Conservation (phyloP, 2,113 vertebrate genomes). For the Camelus dromedarius region DNA sequence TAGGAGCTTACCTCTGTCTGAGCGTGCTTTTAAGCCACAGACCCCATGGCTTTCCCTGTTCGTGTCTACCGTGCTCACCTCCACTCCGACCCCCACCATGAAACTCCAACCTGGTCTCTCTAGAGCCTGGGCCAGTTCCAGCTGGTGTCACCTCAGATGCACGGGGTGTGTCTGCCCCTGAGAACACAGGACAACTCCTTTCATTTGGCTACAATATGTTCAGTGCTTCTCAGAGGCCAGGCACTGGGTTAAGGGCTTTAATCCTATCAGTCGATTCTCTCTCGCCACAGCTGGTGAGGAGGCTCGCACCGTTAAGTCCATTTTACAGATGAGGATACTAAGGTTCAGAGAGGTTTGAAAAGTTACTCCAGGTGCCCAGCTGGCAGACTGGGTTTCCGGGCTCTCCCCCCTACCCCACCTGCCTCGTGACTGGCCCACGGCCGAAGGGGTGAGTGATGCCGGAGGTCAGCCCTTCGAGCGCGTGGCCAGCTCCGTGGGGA, state of each 20-base stretch:
- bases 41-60: background rate
- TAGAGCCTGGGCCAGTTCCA: background rate
- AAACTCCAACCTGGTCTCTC: background rate
- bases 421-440: background rate
- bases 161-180: background rate
- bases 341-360: background rate
- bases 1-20: background rate
- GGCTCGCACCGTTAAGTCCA: background rate
- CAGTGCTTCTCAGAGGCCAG: background rate
- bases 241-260: background rate
- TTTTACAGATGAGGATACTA: background rate
- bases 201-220: accelerated
- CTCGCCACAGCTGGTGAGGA: background rate
- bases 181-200: background rate
- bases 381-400: background rate
- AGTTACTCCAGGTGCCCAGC: background rate
- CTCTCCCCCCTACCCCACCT: background rate
- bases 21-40: background rate
- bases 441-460: background rate
- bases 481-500: background rate
- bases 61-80: accelerated
- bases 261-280: background rate
- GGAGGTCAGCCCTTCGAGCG: slow-evolving; percentile 9
- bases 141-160: background rate
- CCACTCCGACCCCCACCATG: accelerated